Percentiles rank a stretch among this genome's conserved stretches.
These are phyloP conservation scores for Odontothrips loti DNA, from an alignment of 2,888 invertebrate genomes.

Conservation along the genomic window DNA sequence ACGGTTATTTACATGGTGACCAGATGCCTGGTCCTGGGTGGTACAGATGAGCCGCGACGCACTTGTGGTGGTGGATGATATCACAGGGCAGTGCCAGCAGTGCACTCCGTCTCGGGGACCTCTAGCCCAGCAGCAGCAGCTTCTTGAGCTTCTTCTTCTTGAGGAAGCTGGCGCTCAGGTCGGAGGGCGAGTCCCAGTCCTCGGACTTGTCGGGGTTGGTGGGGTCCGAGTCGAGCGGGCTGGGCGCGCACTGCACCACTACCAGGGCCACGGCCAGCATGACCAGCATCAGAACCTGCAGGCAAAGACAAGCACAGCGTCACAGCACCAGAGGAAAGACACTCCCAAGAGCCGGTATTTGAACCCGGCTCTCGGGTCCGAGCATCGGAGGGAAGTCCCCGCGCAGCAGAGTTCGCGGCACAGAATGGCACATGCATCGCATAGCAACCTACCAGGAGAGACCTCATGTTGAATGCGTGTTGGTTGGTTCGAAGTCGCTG, in stretches of 20 bases:
- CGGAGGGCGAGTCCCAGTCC: constrained; percentile 5
- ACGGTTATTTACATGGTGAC: no score
- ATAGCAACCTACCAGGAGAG: not conserved
- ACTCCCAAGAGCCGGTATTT: not conserved
- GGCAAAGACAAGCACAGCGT: not conserved
- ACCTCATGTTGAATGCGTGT: constrained; percentile 23
- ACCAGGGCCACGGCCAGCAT: not conserved
- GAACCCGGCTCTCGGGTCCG: not conserved
- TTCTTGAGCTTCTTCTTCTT: constrained; percentile 23
- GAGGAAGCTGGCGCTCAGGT: not conserved
- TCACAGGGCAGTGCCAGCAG: not conserved
- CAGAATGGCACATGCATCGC: not conserved
- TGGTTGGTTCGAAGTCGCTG: not conserved
- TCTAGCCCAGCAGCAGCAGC: constrained; percentile 11
- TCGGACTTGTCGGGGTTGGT: constrained; percentile 19
- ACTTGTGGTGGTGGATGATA: not conserved
- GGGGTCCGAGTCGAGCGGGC: constrained; percentile 8
- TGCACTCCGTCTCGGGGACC: not conserved
- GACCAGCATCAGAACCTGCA: not conserved
- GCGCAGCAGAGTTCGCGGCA: not conserved
- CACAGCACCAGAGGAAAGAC: no score
- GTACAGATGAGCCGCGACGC: no score
- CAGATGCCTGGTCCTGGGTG: no score
- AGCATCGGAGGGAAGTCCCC: not conserved
- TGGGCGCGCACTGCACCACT: constrained; percentile 3